Evolutionary conservation across 2,888 invertebrate species (phyloP), one percentile per base, ranked within the genome.

Genomic region (Brachypterus glaber): DNA sequence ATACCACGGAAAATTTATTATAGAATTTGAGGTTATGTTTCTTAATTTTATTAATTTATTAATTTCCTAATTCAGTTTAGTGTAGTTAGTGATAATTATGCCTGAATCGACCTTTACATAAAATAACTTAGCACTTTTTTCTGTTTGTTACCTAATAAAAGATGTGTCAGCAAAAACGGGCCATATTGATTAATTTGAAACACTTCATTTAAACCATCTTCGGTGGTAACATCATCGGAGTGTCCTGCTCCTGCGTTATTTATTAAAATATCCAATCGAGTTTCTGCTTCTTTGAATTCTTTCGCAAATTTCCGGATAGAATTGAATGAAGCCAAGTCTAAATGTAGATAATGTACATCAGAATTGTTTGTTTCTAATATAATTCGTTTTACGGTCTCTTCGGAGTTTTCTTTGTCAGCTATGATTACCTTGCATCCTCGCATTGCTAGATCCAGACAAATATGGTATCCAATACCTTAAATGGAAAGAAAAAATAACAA

Each of bases 131-230:
- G 11, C 13, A 14, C 7, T 7, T 37, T 46, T 63, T 44, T n/a
- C n/a, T n/a, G n/a, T n/a, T n/a, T n/a, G n/a, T 43, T 45, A 47
- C 76, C 73, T 2, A 73, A 52, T 1, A 85, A 58, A 0, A 84
- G 67, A 39, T 77, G 64, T 0, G 82, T 82, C 34, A 85, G 63
- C 14, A 85, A 61, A 54, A 83, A 84, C 5, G 76, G 79, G 3
- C 80, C 82, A 51, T 79, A 76, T 53, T 83, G 74, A 49, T 84
- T 84, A 12, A 77, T 71, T 47, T 79, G 79, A 69, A 80, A 73
- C 31, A 72, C 72, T 11, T 67, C 56, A 15, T 79, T 70, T 17
- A 81, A 66, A 0, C 79, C 80, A 48, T 82, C 79, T 41, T 69
- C 67, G 0, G 79, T 77, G 29, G 57, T 57, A 25, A 59, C 59